Evolutionary conservation across 2,888 invertebrate species (phyloP).

Genomic region (Bruchidius siliquastri): DNA sequence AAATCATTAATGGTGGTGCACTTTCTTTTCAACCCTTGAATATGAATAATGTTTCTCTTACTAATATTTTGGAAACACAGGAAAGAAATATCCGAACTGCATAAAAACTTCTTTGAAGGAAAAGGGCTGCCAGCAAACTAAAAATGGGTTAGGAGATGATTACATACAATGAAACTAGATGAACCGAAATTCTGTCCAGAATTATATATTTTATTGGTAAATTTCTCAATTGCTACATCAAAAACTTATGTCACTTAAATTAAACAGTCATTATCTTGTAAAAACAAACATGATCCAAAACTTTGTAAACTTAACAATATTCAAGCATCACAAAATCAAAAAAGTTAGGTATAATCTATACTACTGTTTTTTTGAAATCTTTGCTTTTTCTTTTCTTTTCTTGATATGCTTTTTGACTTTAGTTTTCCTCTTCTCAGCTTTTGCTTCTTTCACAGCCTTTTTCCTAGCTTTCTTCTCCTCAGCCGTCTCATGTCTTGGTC

Average conservation of each 20-base stretch:
- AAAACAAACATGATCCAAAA: neutral
- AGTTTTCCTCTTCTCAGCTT: slow-evolving; percentile 80
- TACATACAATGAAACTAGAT: neutral
- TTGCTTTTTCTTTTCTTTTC: slow-evolving; percentile 83
- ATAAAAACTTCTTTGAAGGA: too few species aligned
- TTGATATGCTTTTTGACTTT: slow-evolving; percentile 94
- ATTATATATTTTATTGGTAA: neutral
- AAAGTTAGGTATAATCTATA: neutral
- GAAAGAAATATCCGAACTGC: too few species aligned
- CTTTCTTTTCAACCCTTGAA: too few species aligned
- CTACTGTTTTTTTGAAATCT: slow-evolving; percentile 49
- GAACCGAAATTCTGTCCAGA: neutral
- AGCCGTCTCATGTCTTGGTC: slow-evolving; percentile 75
- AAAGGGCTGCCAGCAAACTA: too few species aligned
- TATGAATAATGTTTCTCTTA: too few species aligned
- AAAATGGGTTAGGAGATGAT: too few species aligned
- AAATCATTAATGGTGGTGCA: too few species aligned
- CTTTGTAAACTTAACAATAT: too few species aligned
- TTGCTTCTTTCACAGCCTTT: slow-evolving; percentile 79
- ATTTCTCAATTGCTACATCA: neutral
- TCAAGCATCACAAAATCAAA: neutral
- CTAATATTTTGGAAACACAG: too few species aligned
- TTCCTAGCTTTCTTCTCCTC: slow-evolving; percentile 82
- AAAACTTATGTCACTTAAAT: neutral
- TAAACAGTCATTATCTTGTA: neutral